These are phyloP conservation scores for Melolontha melolontha DNA, from an alignment of 2,888 invertebrate species.

Conservation along the genomic window DNA sequence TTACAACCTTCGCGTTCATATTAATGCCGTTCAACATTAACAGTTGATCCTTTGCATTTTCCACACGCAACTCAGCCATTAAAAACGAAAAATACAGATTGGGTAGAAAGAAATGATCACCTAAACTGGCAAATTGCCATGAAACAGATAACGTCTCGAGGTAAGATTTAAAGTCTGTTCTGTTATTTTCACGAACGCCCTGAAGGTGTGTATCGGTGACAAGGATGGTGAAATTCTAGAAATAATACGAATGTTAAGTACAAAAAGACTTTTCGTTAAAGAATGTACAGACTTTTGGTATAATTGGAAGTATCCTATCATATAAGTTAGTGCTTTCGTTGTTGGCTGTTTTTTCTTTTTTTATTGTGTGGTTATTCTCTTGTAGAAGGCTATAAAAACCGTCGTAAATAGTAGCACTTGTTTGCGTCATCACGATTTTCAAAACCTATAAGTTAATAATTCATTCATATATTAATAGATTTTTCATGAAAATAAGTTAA, in stretches of 20 bases:
- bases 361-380: conserved; percentile 56
- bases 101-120: conserved; percentile 33
- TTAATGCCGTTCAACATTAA: conserved; percentile 70
- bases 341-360: conserved; percentile 58
- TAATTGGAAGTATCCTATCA: conserved; percentile 78
- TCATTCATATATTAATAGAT: too few relatives aligned
- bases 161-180: conserved; percentile 77
- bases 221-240: conserved; percentile 78
- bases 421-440: conserved; percentile 72
- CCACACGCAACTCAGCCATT: conserved; percentile 73
- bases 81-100: conserved; percentile 61
- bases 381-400: conserved; percentile 69
- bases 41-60: conserved; percentile 71
- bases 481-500: too few relatives aligned
- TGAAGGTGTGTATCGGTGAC: conserved; percentile 79
- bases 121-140: conserved; percentile 62
- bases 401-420: conserved; percentile 70
- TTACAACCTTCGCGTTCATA: conserved; percentile 74
- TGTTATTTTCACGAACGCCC: conserved; percentile 76
- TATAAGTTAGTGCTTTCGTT: conserved; percentile 69
- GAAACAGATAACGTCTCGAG: conserved; percentile 58
- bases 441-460: conserved; percentile 70
- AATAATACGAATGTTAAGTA: neutral
- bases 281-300: conserved; percentile 76
- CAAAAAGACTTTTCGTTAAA: neutral